phyloP scores from a whole-genome alignment of 2,113 vertebrate genomes.

The Myodes glareolus region DNA sequence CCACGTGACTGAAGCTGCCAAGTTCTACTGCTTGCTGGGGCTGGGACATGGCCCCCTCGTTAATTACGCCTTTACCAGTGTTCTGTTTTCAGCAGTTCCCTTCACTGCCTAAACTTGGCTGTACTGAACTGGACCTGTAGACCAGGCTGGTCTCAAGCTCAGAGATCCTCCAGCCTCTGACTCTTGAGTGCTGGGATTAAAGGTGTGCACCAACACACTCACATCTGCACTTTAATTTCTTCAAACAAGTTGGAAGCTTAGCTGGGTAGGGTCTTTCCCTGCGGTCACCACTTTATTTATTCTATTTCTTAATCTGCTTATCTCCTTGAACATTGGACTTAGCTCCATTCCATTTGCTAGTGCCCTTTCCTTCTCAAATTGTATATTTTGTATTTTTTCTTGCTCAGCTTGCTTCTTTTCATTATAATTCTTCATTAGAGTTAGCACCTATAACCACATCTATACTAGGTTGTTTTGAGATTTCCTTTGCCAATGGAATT shows the following conservation, averaged over 20 bases:
- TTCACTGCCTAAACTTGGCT: not conserved
- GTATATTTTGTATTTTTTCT: not conserved
- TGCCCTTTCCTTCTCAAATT: not conserved
- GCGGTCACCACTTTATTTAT: no score
- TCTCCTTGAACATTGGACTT: not conserved
- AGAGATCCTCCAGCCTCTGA: not conserved
- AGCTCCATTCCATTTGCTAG: not conserved
- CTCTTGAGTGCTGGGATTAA: not conserved
- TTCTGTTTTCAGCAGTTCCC: not conserved
- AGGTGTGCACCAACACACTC: not conserved
- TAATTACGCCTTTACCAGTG: not conserved
- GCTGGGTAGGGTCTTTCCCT: no score
- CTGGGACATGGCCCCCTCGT: not conserved
- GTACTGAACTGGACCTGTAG: not conserved
- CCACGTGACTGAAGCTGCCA: not conserved
- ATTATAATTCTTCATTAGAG: not conserved
- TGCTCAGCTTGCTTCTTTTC: not conserved
- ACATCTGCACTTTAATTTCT: not conserved
- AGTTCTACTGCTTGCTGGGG: not conserved
- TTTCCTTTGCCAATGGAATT: not conserved
- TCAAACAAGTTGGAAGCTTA: not conserved
- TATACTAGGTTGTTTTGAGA: not conserved
- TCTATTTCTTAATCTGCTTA: not conserved
- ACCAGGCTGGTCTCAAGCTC: not conserved
- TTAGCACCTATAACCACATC: not conserved